Evolutionary conservation across 2,797 vertebrate species (phyloP), one percentile per base, ranked within the genome.

Genomic region (Protonibea diacanthus): DNA sequence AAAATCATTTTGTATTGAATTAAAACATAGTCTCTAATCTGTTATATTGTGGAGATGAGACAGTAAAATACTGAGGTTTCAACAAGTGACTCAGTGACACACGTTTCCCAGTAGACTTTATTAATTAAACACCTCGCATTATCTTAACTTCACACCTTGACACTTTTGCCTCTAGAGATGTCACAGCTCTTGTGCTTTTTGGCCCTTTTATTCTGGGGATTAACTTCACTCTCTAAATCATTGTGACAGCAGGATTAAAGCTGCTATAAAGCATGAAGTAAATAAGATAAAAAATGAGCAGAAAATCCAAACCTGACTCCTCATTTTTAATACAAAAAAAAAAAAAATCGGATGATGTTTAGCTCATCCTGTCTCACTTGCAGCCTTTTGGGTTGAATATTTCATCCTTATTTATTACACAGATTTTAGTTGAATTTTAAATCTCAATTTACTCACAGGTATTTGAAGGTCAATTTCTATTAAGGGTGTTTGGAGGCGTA

Each of bases 231-330:
- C 55, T 67, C 33, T 56, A 52, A 82, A 74, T 69, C 44, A 51
- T n/a, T 56, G 42, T 53, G 72, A 81, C 72, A 63, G 44, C n/a
- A 17, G 40, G 10, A 69, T 78, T 71, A 70, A 76, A 60, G 21
- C 59, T 33, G 27, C 10, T 57, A 59, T 21, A 47, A 60, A 76
- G 44, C 23, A 21, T 27, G 21, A 68, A 55, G 9, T 71, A 55
- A 67, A 74, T 59, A 18, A 9, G 23, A 75, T 63, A 8, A 73
- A 42, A 38, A 38, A 58, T 48, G 44, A 44, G 56, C 33, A 61
- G 38, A 63, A 48, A 21, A 71, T n/a, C 18, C 1, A 23, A 0
- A 62, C 7, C 0, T 9, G 23, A 23, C 21, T 48, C 7, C 42
- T 51, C 20, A 55, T 9, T 33, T 27, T 69, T 40, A 21, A 1